Base-by-base conservation (phyloP, 2,113 vertebrate genomes). In the Ovibos moschatus region DNA sequence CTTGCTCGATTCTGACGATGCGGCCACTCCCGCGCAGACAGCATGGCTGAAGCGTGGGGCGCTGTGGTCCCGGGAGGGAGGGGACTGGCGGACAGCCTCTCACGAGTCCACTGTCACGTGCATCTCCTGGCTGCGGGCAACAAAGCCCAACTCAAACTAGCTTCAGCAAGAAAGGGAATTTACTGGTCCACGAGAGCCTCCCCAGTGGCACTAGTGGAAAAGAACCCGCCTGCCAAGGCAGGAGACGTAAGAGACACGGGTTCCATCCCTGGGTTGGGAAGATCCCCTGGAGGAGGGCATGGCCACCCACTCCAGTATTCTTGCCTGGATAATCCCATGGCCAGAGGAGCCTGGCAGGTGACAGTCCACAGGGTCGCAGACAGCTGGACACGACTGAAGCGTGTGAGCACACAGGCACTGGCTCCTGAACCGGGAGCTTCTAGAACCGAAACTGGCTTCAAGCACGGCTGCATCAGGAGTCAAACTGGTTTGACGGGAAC, bases 321-420 rank as follows among this genome's bases (percentile, higher is more conserved):
- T 74, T 7, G 67, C 67, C 36, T 40, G 67, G 67, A 40, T 0
- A 40, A 40, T 13, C 67, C 36, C 36, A 25, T 3, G 36, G 67
- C 23, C 67, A 40, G 67, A 74, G 67, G 21, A 40, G 11, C 67
- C 21, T 74, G 67, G 36, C 6, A 11, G 67, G 67, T 11, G 23
- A 6, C n/a, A 74, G 67, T 13, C 36, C 67, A 6, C 3, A 5
- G n/a, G 36, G 67, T 40, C 12, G 1, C 71, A 76, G 36, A 27
- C 7, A 76, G 71, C 1, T 14, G 36, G 36, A 43, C 21, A 43
- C 0, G 3, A 14, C 0, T 71, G 64, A 6, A 14, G 11, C 1
- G 6, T 7, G 11, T 43, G 36, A 74, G 71, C 71, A 40, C 0
- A 1, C n/a, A 25, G 36, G 5, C 21, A 43, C 71, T 43, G 36